A percentile compares a stretch with the other conserved stretches of the same genome.
Evolutionary conservation across 2,888 invertebrate genomes (phyloP).

Genomic region (Leucozona laternaria): DNA sequence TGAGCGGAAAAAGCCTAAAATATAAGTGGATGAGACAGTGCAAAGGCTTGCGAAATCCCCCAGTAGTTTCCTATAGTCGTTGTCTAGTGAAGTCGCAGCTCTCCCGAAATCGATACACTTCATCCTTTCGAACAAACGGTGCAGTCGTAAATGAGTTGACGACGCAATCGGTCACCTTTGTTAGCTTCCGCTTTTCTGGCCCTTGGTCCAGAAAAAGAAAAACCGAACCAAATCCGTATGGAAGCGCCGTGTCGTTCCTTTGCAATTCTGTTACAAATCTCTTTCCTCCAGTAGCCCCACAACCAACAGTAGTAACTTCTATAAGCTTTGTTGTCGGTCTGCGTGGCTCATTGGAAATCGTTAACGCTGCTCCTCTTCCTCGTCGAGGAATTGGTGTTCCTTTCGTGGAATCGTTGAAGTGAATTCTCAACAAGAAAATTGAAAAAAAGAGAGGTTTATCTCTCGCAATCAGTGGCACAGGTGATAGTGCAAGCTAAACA

Average conservation of each 20-base stretch:
- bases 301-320: slow-evolving; percentile 3
- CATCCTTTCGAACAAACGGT: slow-evolving; percentile 38
- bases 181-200: slow-evolving; percentile 13
- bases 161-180: slow-evolving; percentile 41
- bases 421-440: not conserved
- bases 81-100: slow-evolving; percentile 18
- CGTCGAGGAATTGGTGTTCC: slow-evolving; percentile 8
- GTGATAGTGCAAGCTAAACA: slow-evolving; percentile 63
- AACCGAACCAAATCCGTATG: slow-evolving; percentile 26
- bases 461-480: not conserved
- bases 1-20: not conserved
- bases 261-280: slow-evolving; percentile 41
- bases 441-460: not conserved
- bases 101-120: slow-evolving; percentile 61
- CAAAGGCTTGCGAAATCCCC: slow-evolving; percentile 18
- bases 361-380: slow-evolving; percentile 7
- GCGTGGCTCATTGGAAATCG: slow-evolving; percentile 14
- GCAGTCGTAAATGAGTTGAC: slow-evolving; percentile 62
- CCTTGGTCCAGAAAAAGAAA: slow-evolving; percentile 16
- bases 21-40: slow-evolving; percentile 12
- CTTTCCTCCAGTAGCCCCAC: slow-evolving; percentile 13
- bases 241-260: slow-evolving; percentile 44
- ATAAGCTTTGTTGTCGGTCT: slow-evolving; percentile 2
- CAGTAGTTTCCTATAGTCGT: slow-evolving; percentile 26
- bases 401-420: slow-evolving; percentile 11